Evolutionary conservation across 1,140 invertebrate genomes (phyloP).

Genomic region (Saxidomus purpurata): DNA sequence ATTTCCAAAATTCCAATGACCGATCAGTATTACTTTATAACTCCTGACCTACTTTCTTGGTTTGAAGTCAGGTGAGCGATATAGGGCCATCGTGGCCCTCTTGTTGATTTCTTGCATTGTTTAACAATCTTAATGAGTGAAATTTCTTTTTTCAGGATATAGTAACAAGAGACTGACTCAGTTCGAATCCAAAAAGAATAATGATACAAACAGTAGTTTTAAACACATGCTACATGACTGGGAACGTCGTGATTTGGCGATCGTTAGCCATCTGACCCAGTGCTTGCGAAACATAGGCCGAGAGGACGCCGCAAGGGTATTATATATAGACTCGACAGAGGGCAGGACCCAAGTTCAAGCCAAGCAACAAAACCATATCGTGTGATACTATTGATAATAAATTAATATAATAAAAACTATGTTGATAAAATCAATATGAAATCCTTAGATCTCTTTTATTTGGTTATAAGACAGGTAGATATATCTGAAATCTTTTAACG

Average conservation of each 20-base stretch:
- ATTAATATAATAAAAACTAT: background rate
- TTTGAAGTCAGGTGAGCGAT: no score
- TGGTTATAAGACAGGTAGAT: background rate
- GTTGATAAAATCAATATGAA: constrained; percentile 22
- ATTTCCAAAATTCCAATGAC: no score
- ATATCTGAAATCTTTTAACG: no score
- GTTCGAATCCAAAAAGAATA: constrained; percentile 69
- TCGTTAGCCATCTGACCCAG: constrained; percentile 50
- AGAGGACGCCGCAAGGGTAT: constrained; percentile 48
- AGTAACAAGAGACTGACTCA: constrained; percentile 69
- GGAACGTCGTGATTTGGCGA: constrained; percentile 42
- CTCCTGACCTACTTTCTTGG: no score
- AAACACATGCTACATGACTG: constrained; percentile 60
- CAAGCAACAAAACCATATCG: constrained; percentile 28
- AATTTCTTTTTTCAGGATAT: constrained; percentile 76
- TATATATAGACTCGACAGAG: constrained; percentile 53
- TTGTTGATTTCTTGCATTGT: no score
- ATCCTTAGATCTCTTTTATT: constrained; percentile 19
- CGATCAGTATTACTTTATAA: no score
- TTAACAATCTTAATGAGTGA: no score
- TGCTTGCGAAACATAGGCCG: constrained; percentile 54
- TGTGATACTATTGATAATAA: background rate
- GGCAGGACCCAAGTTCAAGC: constrained; percentile 34
- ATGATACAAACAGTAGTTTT: constrained; percentile 50
- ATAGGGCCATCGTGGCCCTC: no score